Conservation (phyloP, 2,113 vertebrate genomes). For the Pithys albifrons region DNA sequence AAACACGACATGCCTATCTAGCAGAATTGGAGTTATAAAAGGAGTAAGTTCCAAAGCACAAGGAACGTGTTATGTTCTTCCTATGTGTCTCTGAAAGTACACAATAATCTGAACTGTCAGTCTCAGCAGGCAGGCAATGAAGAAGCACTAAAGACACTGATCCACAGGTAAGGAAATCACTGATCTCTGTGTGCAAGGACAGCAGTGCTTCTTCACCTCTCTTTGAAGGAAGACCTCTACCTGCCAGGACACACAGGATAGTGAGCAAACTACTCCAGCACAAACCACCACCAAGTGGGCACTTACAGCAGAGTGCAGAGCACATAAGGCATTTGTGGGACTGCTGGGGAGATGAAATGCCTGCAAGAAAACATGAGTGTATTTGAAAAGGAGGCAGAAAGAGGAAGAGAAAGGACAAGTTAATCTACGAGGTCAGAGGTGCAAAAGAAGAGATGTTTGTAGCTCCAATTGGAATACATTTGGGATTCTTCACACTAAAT, state of each 20-base stretch:
- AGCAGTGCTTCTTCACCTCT: neutral
- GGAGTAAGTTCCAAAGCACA: neutral
- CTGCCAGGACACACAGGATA: neutral
- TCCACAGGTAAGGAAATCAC: neutral
- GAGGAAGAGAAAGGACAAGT: neutral
- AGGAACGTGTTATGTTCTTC: neutral
- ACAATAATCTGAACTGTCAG: neutral
- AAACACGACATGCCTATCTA: neutral
- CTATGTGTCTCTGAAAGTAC: neutral
- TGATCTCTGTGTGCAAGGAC: neutral
- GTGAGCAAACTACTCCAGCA: neutral
- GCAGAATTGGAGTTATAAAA: neutral
- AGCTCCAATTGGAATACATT: neutral
- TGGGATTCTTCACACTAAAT: neutral
- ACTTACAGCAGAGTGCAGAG: neutral
- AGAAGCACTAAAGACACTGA: neutral
- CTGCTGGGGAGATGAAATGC: neutral
- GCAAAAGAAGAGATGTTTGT: neutral
- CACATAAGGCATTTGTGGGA: accelerated
- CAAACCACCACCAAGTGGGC: neutral
- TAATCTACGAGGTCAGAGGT: neutral
- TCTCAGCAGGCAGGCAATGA: neutral
- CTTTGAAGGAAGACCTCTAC: neutral
- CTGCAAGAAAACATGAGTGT: neutral
- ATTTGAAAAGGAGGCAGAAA: neutral